Base-by-base conservation (phyloP, 2,113 vertebrate genomes). In the Pelecanus crispus region DNA sequence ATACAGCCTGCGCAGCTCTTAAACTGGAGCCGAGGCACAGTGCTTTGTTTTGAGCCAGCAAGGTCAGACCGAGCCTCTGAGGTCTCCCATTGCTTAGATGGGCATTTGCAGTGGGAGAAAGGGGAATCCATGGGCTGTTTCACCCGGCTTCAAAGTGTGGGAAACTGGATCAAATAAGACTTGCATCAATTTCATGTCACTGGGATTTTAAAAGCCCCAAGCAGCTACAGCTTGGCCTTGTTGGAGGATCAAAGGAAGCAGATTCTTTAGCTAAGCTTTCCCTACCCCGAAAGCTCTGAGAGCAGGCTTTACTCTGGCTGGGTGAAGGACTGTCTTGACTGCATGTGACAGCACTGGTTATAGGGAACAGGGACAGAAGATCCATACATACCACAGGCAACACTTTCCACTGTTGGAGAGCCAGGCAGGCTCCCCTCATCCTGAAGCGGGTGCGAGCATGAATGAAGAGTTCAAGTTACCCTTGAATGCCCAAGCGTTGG, bases 101-200 rank as follows among this genome's bases (percentile, higher is more conserved):
- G 34, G 15, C 6, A 0, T 68, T 84, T 10, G 13, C 66, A 42
- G 28, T 4, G 44, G 40, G 62, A 90, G 44, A 87, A 95, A 36
- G 24, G 28, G 40, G 19, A 95, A 52, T 14, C 14, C 6, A 1
- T 2, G 15, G 47, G 36, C 86, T 67, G 14, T 19, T 72, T 52
- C 47, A 59, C n/a, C 50, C 11, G 18, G n/a, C 73, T 80, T 59
- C 56, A 34, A 88, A 90, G 50, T 38, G 38, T 4, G 5, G 38
- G 31, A 83, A 95, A 86, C 63, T 38, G 61, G 36, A 91, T 91
- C 31, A 91, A 70, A 81, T 38, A 79, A 20, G 52, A 52, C 72
- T 75, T 52, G 73, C 66, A 79, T 28, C 31, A 49, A 24, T 72
- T 95, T 79, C 31, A 61, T 14, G 17, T 52, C 1, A 40, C 0